These are phyloP conservation scores for Parazoanthus darwini DNA, from an alignment of 92 coral and sea anemone genomes.

Conservation along the genomic window DNA sequence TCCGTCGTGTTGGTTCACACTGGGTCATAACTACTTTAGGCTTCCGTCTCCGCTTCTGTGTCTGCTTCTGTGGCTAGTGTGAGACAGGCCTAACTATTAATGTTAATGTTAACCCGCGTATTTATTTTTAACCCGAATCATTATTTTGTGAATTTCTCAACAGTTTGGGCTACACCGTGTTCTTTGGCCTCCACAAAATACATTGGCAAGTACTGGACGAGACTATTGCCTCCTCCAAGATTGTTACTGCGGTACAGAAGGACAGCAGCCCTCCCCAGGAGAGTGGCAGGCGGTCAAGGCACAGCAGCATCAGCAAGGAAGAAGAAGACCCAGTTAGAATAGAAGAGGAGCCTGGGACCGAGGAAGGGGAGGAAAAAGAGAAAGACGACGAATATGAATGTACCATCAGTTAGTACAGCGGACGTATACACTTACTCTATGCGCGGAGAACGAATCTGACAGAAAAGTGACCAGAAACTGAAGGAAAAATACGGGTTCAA, in stretches of 20 bases:
- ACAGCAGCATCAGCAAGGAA: constrained; percentile 67
- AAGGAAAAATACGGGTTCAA: background rate
- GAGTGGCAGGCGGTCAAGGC: constrained; percentile 60
- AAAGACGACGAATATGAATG: constrained; percentile 71
- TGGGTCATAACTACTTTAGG: no score
- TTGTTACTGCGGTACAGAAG: constrained; percentile 65
- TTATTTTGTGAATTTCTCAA: constrained; percentile 16
- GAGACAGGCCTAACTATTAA: no score
- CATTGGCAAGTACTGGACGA: constrained; percentile 81
- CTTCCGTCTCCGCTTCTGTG: no score
- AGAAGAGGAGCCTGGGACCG: constrained; percentile 52
- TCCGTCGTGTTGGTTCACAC: no score
- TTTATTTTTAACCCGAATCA: background rate
- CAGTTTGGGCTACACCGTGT: constrained; percentile 87
- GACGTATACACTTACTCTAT: background rate
- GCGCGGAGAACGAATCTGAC: background rate
- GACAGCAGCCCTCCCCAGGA: constrained; percentile 77
- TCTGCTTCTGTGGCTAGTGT: no score
- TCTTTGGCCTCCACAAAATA: constrained; percentile 82
- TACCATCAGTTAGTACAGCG: constrained; percentile 39
- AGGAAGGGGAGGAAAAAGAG: constrained; percentile 48
- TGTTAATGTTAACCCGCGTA: no score
- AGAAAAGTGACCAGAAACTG: background rate
- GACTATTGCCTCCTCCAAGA: constrained; percentile 65
- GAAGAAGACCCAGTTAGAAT: constrained; percentile 55